Conservation (phyloP, 1,140 invertebrate species). For the Luehdorfia chinensis region DNA sequence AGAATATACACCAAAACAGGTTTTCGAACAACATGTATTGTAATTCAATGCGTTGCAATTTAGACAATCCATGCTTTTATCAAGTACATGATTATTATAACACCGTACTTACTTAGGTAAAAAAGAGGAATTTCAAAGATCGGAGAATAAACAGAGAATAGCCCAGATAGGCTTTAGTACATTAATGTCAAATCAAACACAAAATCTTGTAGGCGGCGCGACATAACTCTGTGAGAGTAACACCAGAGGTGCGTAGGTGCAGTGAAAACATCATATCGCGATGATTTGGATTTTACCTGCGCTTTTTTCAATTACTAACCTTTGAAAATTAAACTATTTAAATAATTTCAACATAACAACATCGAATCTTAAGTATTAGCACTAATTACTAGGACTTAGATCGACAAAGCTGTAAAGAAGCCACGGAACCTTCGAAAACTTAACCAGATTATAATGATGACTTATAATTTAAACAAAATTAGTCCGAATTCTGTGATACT, state of each 20-base stretch:
- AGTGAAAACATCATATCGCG: slow-evolving; percentile 36
- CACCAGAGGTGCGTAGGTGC: slow-evolving; percentile 58
- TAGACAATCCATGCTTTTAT: slow-evolving; percentile 7
- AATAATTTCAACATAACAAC: no score
- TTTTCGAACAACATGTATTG: slow-evolving; percentile 6
- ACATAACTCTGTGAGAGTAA: slow-evolving; percentile 62
- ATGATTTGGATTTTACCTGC: no score
- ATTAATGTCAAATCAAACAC: slow-evolving; percentile 51
- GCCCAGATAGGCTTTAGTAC: slow-evolving; percentile 44
- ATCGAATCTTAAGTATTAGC: no score
- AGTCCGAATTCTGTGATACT: no score
- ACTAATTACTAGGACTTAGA: no score
- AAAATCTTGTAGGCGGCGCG: slow-evolving; percentile 58
- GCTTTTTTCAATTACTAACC: no score
- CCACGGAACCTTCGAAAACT: no score
- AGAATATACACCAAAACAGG: no score
- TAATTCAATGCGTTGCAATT: slow-evolving; percentile 12
- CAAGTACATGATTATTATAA: slow-evolving; percentile 9
- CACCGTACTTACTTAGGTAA: slow-evolving; percentile 16
- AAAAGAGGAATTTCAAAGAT: slow-evolving; percentile 17
- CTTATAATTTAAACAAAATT: no score
- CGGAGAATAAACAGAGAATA: slow-evolving; percentile 37
- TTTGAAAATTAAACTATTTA: no score
- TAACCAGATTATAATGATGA: no score
- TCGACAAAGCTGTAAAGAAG: no score